Percentiles rank a stretch among this genome's conserved stretches.
phyloP scores from a whole-genome alignment of 2,113 vertebrate species.

The Esox niger region DNA sequence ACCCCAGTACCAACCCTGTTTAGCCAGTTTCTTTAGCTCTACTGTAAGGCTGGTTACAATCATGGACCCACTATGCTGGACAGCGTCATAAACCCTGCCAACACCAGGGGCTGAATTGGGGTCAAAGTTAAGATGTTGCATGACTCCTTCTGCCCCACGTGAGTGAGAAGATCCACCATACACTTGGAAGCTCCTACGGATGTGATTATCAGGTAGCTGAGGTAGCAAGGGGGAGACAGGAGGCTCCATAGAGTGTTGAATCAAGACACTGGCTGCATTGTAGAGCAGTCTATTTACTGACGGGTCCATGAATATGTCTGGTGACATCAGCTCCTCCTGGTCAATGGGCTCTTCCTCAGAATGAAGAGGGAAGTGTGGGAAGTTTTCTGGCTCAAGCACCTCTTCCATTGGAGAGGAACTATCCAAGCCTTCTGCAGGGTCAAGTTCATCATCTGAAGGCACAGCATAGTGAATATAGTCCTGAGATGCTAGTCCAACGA shows the following conservation, averaged over 20 bases:
- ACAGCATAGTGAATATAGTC: too few relatives aligned
- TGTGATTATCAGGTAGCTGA: conserved; percentile 76
- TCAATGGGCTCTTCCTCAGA: conserved; percentile 18
- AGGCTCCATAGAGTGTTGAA: conserved; percentile 76
- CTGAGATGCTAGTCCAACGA: too few relatives aligned
- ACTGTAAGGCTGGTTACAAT: conserved; percentile 85
- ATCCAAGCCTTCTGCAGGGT: conserved; percentile 54
- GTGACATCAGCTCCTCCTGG: too few relatives aligned
- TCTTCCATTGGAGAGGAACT: conserved; percentile 86
- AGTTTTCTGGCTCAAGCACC: conserved; percentile 67
- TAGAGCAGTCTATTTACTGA: conserved; percentile 46
- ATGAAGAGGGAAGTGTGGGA: conserved; percentile 63
- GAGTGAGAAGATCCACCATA: conserved; percentile 71
- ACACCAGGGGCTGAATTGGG: conserved; percentile 83
- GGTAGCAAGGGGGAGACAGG: conserved; percentile 83
- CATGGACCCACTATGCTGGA: conserved; percentile 82
- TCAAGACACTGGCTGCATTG: conserved; percentile 75
- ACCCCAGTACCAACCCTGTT: conserved; percentile 90
- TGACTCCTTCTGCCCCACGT: conserved; percentile 77
- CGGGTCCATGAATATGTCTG: too few relatives aligned
- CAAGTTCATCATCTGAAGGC: too few relatives aligned
- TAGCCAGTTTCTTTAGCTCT: conserved; percentile 87
- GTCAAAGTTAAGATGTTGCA: conserved; percentile 85
- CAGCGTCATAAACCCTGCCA: conserved; percentile 83
- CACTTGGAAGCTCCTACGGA: conserved; percentile 78